Evolutionary conservation across 37 sponge, comb jelly and placozoan genomes (phyloP), one percentile per base, ranked within the genome.

Genomic region (Mnemiopsis leidyi): DNA sequence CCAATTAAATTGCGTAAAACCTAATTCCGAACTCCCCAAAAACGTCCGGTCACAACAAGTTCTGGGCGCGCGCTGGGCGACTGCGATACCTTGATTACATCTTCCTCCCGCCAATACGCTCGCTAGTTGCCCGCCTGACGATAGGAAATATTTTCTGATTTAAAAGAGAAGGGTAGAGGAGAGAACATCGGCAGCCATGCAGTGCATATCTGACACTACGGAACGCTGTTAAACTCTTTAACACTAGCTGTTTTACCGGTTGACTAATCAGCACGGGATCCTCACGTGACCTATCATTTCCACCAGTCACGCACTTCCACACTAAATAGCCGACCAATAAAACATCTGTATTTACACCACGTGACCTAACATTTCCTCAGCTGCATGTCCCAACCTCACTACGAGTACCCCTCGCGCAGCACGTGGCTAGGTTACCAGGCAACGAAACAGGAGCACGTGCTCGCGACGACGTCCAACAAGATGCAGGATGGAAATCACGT

Each of bases 401-500:
- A 77, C 79, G 79, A 77, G 32, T 77, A 77, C 35, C 79, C 79
- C 18, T 31, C 79, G 20, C 26, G 35, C 32, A 77, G 36, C 36
- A 13, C 79, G 79, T 77, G 79, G 79, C 35, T 77, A 31, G 79
- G 79, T 77, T 77, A 77, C 79, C 79, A 77, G 35, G 79, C 79
- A 77, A 77, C 79, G 79, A 26, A 77, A 13, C 79, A 28, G 20
- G 28, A 69, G 29, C 73, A 69, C 73, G 29, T 25, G 28, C 73
- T 25, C n/a, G 3, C 73, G 7, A 21, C 29, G 29, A 28, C 36
- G 36, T 34, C 34, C 79, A 77, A 77, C 33, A 77, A 77, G 79
- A 77, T 77, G 79, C 79, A 77, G 79, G 79, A 77, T 32, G 1
- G 26, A 0, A 77, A 32, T 32, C 79, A 77, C 79, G 79, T 77